Evolutionary conservation across 64 coral and sea anemone genomes (phyloP).

Genomic region (Astreopora myriophthalma): DNA sequence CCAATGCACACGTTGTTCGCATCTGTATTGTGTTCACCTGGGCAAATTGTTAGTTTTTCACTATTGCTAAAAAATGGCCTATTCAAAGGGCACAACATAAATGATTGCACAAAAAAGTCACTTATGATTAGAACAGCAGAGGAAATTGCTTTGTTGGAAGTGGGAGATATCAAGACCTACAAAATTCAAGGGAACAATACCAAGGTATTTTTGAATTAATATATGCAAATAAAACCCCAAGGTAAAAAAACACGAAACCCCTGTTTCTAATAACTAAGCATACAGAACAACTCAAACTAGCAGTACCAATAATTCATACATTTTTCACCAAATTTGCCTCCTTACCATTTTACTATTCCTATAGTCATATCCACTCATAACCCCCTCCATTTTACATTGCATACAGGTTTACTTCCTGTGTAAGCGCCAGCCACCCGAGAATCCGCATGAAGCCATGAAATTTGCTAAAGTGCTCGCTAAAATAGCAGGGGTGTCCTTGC

Average conservation of each 20-base stretch:
- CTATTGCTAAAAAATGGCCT: not conserved
- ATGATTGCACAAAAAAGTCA: not conserved
- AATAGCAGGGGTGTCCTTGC: not conserved
- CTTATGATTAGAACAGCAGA: not conserved
- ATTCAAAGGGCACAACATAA: not conserved
- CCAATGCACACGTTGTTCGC: not conserved
- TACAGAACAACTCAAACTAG: not conserved
- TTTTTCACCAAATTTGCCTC: not conserved
- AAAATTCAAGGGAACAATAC: not conserved
- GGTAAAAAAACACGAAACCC: not conserved
- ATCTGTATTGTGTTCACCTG: not conserved
- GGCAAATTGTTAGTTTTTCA: not conserved
- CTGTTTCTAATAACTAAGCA: not conserved
- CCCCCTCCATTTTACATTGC: not conserved
- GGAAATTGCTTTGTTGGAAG: not conserved
- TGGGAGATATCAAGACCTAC: not conserved
- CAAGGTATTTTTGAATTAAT: not conserved
- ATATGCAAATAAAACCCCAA: not conserved
- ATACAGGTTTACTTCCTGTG: not conserved
- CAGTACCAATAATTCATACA: not conserved
- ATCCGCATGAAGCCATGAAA: not conserved
- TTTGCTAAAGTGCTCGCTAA: not conserved
- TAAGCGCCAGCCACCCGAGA: not conserved
- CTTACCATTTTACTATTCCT: not conserved
- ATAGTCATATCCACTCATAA: not conserved